These are phyloP conservation scores for Corbicula japonica DNA, from an alignment of 2,888 invertebrate species.

Conservation along the genomic window DNA sequence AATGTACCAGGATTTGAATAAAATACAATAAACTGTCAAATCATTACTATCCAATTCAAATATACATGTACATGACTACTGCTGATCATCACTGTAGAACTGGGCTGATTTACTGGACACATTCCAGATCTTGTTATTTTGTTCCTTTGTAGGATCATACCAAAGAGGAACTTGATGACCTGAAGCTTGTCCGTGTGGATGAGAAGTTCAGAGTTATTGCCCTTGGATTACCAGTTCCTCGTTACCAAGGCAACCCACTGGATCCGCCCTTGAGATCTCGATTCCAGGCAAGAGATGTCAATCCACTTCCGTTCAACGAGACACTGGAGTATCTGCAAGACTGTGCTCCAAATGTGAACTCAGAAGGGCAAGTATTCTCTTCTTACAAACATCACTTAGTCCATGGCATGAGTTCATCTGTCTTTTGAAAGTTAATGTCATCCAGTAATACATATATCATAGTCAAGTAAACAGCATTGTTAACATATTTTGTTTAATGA, in stretches of 20 bases:
- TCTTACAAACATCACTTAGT: too few species aligned
- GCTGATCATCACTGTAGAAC: too few species aligned
- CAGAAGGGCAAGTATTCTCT: constrained; percentile 69
- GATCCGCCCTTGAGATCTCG: constrained; percentile 98
- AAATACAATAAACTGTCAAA: too few species aligned
- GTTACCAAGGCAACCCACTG: constrained; percentile 93
- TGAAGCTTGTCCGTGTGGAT: constrained; percentile 96
- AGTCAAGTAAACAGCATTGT: too few species aligned
- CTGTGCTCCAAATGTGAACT: constrained; percentile 62
- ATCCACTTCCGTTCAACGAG: constrained; percentile 89
- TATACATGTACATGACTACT: too few species aligned
- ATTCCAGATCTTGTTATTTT: neutral
- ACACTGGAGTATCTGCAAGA: constrained; percentile 87
- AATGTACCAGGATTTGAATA: too few species aligned
- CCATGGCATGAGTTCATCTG: too few species aligned
- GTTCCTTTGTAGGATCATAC: constrained; percentile 90
- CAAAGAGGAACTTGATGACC: constrained; percentile 92
- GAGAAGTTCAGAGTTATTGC: constrained; percentile 92
- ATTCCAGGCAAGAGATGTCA: constrained; percentile 96
- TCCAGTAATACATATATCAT: too few species aligned
- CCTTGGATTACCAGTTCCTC: constrained; percentile 85
- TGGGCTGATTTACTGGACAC: too few species aligned
- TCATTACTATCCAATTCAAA: too few species aligned
- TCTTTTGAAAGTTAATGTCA: too few species aligned
- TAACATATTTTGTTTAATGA: too few species aligned